A percentile compares a stretch with the other conserved stretches of the same genome.
phyloP scores from a whole-genome alignment of 2,113 vertebrate genomes.

The cattle (Bos taurus) region DNA sequence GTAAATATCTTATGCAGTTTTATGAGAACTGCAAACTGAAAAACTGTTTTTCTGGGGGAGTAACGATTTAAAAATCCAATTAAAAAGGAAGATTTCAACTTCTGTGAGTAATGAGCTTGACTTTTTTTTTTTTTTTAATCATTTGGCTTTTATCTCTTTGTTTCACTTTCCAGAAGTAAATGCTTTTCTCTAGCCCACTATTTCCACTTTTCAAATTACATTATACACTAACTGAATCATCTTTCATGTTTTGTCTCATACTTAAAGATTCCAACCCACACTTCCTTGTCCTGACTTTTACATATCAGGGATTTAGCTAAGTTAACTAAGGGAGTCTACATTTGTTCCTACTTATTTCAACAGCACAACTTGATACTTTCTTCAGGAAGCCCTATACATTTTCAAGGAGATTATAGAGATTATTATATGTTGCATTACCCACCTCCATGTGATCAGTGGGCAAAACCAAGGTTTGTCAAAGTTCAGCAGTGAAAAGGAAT shows the following conservation, averaged over 20 bases:
- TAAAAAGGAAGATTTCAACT: neutral
- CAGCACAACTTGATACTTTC: neutral
- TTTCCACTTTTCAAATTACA: slow-evolving; percentile 44
- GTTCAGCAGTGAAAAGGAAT: neutral
- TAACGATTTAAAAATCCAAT: slow-evolving; percentile 28
- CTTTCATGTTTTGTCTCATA: neutral
- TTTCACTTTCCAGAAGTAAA: slow-evolving; percentile 55
- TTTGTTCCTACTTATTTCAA: neutral
- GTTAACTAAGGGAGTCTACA: neutral
- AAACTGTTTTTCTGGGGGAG: neutral
- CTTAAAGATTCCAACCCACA: neutral
- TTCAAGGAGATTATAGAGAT: neutral
- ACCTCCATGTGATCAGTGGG: neutral
- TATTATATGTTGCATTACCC: neutral
- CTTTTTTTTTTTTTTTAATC: neutral
- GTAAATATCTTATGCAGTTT: neutral
- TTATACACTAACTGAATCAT: slow-evolving; percentile 16
- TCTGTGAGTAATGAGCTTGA: neutral
- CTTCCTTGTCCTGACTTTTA: neutral
- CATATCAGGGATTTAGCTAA: neutral
- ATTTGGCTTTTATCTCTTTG: slow-evolving; percentile 32
- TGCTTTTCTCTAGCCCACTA: neutral
- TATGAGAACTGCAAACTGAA: neutral
- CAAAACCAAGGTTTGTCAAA: neutral
- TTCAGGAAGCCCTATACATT: neutral